Evolutionary conservation across 2,888 invertebrate genomes (phyloP).

Genomic region (Coelopa pilipes): DNA sequence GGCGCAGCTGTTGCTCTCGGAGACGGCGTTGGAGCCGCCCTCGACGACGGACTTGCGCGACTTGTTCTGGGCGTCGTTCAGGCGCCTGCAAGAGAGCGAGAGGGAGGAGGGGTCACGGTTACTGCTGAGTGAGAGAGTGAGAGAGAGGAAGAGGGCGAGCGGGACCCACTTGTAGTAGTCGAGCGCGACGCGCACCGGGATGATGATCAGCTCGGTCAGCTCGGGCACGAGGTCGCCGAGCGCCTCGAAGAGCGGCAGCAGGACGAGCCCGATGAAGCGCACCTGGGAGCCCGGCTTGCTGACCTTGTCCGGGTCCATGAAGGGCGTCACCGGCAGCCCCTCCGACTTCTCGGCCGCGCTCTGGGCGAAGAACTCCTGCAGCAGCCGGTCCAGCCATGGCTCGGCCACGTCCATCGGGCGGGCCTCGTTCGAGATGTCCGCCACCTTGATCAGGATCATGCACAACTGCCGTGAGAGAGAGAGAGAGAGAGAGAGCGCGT

Average conservation of each 20-base stretch:
- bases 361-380: conserved; percentile 79
- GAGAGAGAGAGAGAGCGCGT: not conserved
- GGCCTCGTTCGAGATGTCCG: conserved; percentile 86
- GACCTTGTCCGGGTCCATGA: conserved; percentile 88
- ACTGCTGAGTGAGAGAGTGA: not conserved
- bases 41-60: conserved; percentile 66
- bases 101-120: not conserved
- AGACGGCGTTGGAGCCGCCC: conserved; percentile 55
- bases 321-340: conserved; percentile 84
- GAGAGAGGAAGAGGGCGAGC: not conserved
- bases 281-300: conserved; percentile 86
- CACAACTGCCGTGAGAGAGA: conserved; percentile 70
- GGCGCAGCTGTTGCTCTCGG: conserved; percentile 63
- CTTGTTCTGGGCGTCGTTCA: conserved; percentile 66
- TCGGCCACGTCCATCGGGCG: conserved; percentile 85
- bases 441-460: conserved; percentile 85
- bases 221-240: conserved; percentile 80
- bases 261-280: conserved; percentile 83
- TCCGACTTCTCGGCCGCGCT: conserved; percentile 84
- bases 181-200: conserved; percentile 66
- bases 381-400: conserved; percentile 81
- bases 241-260: conserved; percentile 82
- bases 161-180: conserved; percentile 65
- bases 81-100: conserved; percentile 55
- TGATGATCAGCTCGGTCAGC: conserved; percentile 71